A percentile compares a stretch with the other conserved stretches of the same genome.
These are phyloP conservation scores for Condylura cristata DNA, from an alignment of 2,113 vertebrate species.

Conservation along the genomic window DNA sequence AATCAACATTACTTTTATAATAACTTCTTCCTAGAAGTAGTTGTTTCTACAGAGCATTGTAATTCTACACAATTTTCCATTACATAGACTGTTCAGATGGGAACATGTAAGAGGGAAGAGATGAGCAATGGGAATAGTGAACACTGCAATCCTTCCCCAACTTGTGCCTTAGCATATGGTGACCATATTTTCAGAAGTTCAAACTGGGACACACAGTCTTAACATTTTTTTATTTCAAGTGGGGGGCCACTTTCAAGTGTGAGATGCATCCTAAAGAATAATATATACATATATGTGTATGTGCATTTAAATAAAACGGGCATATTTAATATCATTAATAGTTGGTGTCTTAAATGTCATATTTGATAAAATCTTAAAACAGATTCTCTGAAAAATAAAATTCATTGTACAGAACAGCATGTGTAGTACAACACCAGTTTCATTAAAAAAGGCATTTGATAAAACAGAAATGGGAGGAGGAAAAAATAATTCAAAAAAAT, in stretches of 20 bases:
- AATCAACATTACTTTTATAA: slow-evolving; percentile 35
- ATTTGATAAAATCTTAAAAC: slow-evolving; percentile 43
- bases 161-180: background rate
- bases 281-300: background rate
- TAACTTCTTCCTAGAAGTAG: slow-evolving; percentile 39
- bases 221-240: slow-evolving; percentile 12
- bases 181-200: slow-evolving; percentile 24
- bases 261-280: background rate
- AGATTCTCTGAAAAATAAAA: slow-evolving; percentile 28
- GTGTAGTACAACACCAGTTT: background rate
- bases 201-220: background rate
- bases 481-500: background rate
- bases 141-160: background rate
- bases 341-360: background rate
- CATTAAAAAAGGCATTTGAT: slow-evolving; percentile 41
- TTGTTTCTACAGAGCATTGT: slow-evolving; percentile 29
- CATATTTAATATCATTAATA: background rate
- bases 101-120: background rate
- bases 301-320: background rate
- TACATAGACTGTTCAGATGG: background rate
- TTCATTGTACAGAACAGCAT: background rate
- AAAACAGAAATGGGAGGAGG: background rate
- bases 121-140: background rate
- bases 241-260: background rate
- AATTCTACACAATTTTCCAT: slow-evolving; percentile 2